phyloP scores from a whole-genome alignment of 1,140 invertebrate species.

The Spodoptera frugiperda region DNA sequence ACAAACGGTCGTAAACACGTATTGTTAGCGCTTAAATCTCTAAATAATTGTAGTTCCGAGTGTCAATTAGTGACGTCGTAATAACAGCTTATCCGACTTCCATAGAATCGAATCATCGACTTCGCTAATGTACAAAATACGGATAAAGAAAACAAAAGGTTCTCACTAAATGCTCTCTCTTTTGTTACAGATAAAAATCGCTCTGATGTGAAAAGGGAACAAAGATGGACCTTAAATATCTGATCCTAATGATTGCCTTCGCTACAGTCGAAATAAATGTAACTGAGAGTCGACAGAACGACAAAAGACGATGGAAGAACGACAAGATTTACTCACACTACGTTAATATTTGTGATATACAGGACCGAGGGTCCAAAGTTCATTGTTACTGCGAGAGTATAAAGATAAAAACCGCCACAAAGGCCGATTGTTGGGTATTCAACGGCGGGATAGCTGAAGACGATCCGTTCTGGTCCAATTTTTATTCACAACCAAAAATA shows the following conservation, averaged over 20 bases:
- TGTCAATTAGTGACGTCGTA: conserved; percentile 35
- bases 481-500: conserved; percentile 89
- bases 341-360: conserved; percentile 83
- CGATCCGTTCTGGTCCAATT: conserved; percentile 90
- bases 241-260: conserved; percentile 80
- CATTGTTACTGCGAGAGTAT: conserved; percentile 84
- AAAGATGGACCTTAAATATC: conserved; percentile 80
- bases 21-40: neutral
- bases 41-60: neutral
- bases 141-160: conserved; percentile 58
- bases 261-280: conserved; percentile 80
- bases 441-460: conserved; percentile 88
- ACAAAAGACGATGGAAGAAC: conserved; percentile 79
- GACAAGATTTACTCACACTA: conserved; percentile 78
- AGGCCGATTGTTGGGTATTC: conserved; percentile 89
- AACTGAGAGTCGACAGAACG: conserved; percentile 79
- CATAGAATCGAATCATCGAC: conserved; percentile 57
- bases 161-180: conserved; percentile 56
- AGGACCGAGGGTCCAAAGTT: conserved; percentile 82
- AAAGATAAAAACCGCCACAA: conserved; percentile 79
- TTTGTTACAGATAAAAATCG: conserved; percentile 79
- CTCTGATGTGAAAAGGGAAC: conserved; percentile 65
- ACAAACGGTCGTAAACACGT: too few species aligned
- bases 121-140: conserved; percentile 55
- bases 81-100: conserved; percentile 51